Evolutionary conservation across 2,113 vertebrate genomes (phyloP).

Genomic region (Heterochromis multidens): DNA sequence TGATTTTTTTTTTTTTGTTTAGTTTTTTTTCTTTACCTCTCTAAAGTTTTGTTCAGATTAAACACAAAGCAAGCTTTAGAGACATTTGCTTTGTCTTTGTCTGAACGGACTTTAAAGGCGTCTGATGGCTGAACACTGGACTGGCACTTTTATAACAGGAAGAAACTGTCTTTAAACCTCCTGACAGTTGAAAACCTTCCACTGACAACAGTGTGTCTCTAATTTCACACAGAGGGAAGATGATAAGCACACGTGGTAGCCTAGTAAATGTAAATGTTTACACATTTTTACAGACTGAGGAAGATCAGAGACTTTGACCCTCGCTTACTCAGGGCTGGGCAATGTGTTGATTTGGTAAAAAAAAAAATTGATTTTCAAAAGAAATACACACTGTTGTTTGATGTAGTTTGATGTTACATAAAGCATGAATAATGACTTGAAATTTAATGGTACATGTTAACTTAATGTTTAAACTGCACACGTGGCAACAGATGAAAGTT

Average conservation of each 20-base stretch:
- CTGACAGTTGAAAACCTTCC: neutral
- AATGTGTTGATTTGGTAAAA: neutral
- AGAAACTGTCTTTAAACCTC: neutral
- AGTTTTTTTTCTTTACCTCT: accelerated
- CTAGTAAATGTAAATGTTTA: neutral
- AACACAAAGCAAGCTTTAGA: neutral
- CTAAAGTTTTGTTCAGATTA: neutral
- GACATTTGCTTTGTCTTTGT: neutral
- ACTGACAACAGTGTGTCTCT: neutral
- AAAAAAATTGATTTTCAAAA: neutral
- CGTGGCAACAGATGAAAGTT: neutral
- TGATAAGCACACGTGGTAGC: accelerated
- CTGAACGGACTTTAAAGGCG: neutral
- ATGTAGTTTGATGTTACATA: no score
- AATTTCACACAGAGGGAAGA: accelerated
- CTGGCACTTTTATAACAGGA: neutral
- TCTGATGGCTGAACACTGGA: neutral
- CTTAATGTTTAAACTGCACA: neutral
- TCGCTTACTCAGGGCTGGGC: neutral
- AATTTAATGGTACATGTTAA: neutral
- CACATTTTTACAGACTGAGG: neutral
- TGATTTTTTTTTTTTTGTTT: no score
- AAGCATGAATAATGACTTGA: neutral
- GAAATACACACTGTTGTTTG: no score
- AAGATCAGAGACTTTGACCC: neutral